Base-by-base conservation (phyloP, 2,113 vertebrate genomes). In the Hippocampus comes region DNA sequence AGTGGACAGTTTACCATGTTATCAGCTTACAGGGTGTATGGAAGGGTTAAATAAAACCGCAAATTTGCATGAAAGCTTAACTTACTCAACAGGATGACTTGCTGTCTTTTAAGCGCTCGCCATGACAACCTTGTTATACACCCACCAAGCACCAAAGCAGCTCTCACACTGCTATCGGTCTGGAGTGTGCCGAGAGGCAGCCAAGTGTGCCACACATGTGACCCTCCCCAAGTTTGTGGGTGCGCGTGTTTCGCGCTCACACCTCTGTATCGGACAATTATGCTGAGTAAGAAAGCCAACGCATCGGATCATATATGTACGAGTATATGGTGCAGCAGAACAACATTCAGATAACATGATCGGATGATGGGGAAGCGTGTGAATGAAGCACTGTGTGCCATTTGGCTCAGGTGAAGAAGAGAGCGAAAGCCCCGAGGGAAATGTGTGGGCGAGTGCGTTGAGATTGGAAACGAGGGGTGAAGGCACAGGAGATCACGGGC, bases 401-500 rank as follows among this genome's bases (percentile, higher is more conserved):
- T 63, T 70, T 34, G 72, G 78, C 60, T 69, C 74, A 74, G 74
- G 81, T 82, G 48, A 78, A 75, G 25, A 64, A 80, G 79, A 2
- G 38, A 79, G 73, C 67, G 10, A 51, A 34, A 66, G 66, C 61
- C 70, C 53, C 2, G 9, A 41, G 78, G 73, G 66, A 72, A 63
- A 77, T 65, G 73, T 57, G 83, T 80, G 80, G 83, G 82, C 65
- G 85, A 75, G 73, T 20, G 63, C 17, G 23, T 65, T 18, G 67
- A 81, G 81, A 84, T 68, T 72, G 78, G 20, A 75, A 80, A 86
- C 68, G 78, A 77, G 75, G 71, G 66, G 63, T 61, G 38, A 63
- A 79, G 72, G 64, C 42, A 67, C n/a, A 73, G 67, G 59, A 73
- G 79, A 85, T 84, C 82, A 72, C 49, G 25, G 30, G 80, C 66